Percentiles rank a stretch among this genome's conserved stretches.
Evolutionary conservation across 2,113 vertebrate genomes (phyloP).

Genomic region (Tursiops truncatus): DNA sequence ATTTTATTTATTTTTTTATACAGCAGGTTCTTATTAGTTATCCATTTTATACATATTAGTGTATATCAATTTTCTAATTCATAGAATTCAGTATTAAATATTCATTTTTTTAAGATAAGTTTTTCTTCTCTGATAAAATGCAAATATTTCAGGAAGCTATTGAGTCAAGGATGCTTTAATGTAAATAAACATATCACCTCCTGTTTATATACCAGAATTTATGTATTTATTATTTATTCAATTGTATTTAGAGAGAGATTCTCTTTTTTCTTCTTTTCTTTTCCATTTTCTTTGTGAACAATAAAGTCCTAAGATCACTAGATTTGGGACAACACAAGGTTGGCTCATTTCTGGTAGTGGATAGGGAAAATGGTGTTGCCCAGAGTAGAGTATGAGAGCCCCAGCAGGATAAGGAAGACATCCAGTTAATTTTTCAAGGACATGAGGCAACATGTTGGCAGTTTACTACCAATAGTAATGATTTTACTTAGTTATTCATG

Average conservation of each 20-base stretch:
- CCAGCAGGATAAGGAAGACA: background rate
- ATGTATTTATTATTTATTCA: background rate
- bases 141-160: background rate
- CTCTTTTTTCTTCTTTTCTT: background rate
- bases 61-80: background rate
- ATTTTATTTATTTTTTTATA: too few relatives aligned
- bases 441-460: background rate
- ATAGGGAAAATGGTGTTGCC: background rate
- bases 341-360: background rate
- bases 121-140: background rate
- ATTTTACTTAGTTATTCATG: background rate
- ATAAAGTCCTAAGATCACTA: background rate
- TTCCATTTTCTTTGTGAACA: background rate
- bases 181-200: background rate
- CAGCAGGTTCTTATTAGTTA: too few relatives aligned
- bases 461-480: background rate
- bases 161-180: background rate
- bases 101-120: background rate
- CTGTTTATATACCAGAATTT: background rate
- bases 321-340: background rate
- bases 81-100: background rate
- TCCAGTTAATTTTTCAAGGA: background rate
- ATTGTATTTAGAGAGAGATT: background rate
- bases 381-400: accelerated
- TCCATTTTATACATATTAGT: too few relatives aligned